These are phyloP conservation scores for Enoplosus armatus DNA, from an alignment of 2,797 vertebrate genomes.

Conservation along the genomic window DNA sequence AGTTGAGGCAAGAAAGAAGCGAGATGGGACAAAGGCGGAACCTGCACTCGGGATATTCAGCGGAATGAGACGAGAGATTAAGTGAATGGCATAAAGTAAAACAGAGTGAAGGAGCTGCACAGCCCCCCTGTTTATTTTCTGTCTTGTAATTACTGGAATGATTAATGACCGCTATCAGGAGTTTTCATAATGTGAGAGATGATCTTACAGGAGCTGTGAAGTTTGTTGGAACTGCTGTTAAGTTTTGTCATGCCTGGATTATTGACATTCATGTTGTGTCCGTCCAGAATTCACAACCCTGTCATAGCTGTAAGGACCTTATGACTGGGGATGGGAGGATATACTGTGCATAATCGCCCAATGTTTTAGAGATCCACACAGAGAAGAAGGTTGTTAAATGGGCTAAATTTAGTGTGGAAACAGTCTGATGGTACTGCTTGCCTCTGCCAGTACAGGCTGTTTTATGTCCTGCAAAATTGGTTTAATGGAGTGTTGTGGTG, in stretches of 20 bases:
- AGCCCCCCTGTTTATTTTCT: conserved; percentile 58
- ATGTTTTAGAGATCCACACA: conserved; percentile 5
- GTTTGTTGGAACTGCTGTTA: conserved; percentile 44
- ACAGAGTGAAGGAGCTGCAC: conserved; percentile 17
- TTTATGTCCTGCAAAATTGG: conserved; percentile 40
- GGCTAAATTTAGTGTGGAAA: conserved; percentile 29
- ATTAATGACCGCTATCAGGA: conserved; percentile 64
- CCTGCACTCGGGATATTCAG: conserved; percentile 17
- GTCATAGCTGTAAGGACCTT: conserved; percentile 23
- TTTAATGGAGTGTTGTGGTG: conserved; percentile 21
- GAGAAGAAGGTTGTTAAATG: conserved; percentile 27
- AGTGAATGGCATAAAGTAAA: conserved; percentile 31
- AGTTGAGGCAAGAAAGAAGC: conserved; percentile 6
- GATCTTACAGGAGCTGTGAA: conserved; percentile 40
- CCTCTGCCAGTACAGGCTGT: conserved; percentile 32
- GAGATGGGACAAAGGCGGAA: conserved; percentile 30
- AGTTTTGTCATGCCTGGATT: conserved; percentile 49
- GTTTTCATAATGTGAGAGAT: conserved; percentile 49
- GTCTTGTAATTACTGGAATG: conserved; percentile 64
- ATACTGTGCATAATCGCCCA: conserved; percentile 14
- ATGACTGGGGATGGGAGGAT: conserved; percentile 1
- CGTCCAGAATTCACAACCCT: conserved; percentile 17
- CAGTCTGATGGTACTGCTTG: conserved; percentile 15
- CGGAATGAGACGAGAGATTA: conserved; percentile 41
- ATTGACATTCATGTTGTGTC: conserved; percentile 49